Conservation (phyloP, 2,888 invertebrate genomes). For the Pterobdella sp. region DNA sequence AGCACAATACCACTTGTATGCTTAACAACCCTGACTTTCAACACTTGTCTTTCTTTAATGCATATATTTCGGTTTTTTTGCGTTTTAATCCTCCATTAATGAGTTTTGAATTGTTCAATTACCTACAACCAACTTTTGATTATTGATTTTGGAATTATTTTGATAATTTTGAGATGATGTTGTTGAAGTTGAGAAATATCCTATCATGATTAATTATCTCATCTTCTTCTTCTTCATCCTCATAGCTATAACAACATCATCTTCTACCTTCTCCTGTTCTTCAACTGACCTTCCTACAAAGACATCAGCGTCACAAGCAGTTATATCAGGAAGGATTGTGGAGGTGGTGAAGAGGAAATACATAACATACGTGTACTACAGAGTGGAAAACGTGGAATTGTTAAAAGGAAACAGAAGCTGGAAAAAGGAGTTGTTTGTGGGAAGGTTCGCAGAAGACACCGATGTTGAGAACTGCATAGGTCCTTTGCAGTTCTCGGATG, state of each 20-base stretch:
- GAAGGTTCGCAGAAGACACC: neutral
- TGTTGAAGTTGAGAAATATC: no score
- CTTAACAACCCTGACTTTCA: no score
- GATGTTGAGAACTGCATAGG: neutral
- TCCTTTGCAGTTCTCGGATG: neutral
- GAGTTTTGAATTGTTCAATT: no score
- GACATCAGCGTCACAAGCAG: neutral
- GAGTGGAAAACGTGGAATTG: neutral
- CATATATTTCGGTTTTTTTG: no score
- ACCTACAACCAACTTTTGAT: no score
- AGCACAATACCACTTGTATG: no score
- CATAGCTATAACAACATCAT: neutral
- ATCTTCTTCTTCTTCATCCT: neutral
- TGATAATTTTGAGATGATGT: no score
- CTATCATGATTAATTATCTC: no score
- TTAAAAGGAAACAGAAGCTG: neutral
- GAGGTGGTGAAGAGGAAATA: neutral
- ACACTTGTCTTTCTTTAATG: no score
- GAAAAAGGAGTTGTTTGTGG: neutral
- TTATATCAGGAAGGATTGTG: neutral
- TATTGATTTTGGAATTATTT: no score
- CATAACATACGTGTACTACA: slow-evolving; percentile 3
- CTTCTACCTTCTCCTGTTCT: neutral
- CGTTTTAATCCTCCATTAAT: no score
- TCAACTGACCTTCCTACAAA: neutral